Conservation (phyloP, 2,113 vertebrate genomes). For the Datnioides undecimradiatus region DNA sequence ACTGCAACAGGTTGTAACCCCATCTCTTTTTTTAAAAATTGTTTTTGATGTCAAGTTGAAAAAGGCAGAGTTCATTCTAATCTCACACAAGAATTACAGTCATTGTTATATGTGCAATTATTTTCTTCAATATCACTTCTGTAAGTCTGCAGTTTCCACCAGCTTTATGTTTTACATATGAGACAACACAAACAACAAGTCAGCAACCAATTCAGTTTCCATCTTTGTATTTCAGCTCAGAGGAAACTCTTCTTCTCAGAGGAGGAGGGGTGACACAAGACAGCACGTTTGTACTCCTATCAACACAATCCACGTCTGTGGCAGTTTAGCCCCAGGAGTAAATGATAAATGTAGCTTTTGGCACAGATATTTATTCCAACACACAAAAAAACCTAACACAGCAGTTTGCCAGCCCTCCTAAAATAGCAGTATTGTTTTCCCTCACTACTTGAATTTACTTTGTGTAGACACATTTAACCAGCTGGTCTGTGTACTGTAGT, state of each 20-base stretch:
- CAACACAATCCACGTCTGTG: conserved; percentile 70
- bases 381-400: conserved; percentile 50
- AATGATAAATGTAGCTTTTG: conserved; percentile 69
- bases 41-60: background rate
- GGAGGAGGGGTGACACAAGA: conserved; percentile 37
- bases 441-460: conserved; percentile 36
- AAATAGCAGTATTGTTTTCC: conserved; percentile 54
- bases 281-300: conserved; percentile 47
- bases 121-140: conserved; percentile 33
- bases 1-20: conserved; percentile 7
- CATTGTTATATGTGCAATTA: conserved; percentile 14
- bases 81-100: conserved; percentile 6
- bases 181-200: conserved; percentile 35
- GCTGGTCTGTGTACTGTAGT: conserved; percentile 6
- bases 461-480: conserved; percentile 53
- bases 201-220: conserved; percentile 34
- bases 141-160: conserved; percentile 1
- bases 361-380: conserved; percentile 57
- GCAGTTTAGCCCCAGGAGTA: conserved; percentile 69
- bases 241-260: conserved; percentile 41
- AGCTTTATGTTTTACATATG: conserved; percentile 2
- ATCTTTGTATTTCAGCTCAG: conserved; percentile 28
- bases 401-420: conserved; percentile 54
- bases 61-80: conserved; percentile 5
- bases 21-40: background rate